Evolutionary conservation across 2,888 invertebrate genomes (phyloP).

Genomic region (Petrolisthes manimaculis): DNA sequence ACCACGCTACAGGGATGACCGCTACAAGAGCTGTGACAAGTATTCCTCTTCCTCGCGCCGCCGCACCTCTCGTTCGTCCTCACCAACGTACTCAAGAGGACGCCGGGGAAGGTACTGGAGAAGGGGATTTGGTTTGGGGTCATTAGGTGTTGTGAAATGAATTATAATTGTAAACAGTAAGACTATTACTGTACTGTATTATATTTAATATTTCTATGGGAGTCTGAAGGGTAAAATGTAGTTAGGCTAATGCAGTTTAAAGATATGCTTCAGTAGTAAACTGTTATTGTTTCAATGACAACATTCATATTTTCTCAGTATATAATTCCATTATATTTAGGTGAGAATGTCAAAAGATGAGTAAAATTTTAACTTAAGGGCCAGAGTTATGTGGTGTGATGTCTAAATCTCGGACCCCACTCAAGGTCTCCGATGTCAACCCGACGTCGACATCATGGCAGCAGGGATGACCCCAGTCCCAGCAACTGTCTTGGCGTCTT

Average conservation of each 20-base stretch:
- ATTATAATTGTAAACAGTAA: too few relatives aligned
- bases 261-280: too few relatives aligned
- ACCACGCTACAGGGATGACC: conserved; percentile 33
- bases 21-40: conserved; percentile 28
- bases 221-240: too few relatives aligned
- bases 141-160: neutral
- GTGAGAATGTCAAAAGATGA: too few relatives aligned
- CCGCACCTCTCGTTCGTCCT: conserved; percentile 20
- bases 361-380: neutral
- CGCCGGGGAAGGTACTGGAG: conserved; percentile 32
- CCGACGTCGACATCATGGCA: conserved; percentile 82
- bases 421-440: conserved; percentile 84
- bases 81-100: conserved; percentile 48
- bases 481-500: conserved; percentile 94
- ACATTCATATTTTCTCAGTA: too few relatives aligned
- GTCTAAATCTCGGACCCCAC: neutral
- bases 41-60: conserved; percentile 33
- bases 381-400: neutral
- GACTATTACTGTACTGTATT: too few relatives aligned
- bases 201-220: too few relatives aligned
- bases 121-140: neutral
- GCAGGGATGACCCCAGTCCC: conserved; percentile 84
- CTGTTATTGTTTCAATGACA: too few relatives aligned
- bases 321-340: too few relatives aligned
- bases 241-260: too few relatives aligned